These are phyloP conservation scores for Burhinus oedicnemus DNA, from an alignment of 2,113 vertebrate genomes.

Conservation along the genomic window DNA sequence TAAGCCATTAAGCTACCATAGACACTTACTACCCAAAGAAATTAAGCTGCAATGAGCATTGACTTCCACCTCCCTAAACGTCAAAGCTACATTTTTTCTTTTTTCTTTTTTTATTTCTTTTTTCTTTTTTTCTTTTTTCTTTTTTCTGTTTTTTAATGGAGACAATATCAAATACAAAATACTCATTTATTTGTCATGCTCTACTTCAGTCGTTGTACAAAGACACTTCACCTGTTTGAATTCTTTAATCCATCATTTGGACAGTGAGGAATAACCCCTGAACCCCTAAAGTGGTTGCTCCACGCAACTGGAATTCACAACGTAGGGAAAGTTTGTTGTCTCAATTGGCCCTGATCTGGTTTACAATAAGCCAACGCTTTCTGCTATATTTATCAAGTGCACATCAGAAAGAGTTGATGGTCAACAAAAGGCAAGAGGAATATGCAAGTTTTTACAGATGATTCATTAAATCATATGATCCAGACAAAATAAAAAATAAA, in stretches of 20 bases:
- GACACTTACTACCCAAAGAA: not conserved
- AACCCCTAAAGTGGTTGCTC: not conserved
- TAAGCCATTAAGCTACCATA: not conserved
- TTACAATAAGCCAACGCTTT: not conserved
- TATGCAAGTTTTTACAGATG: not conserved
- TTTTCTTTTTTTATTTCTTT: too few species aligned
- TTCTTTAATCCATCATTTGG: conserved; percentile 22
- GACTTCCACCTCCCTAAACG: not conserved
- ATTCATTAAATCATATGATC: not conserved
- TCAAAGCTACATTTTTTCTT: not conserved
- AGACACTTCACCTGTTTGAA: not conserved
- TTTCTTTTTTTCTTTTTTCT: not conserved
- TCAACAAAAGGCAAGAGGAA: not conserved
- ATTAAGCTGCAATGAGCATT: not conserved
- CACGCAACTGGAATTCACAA: not conserved
- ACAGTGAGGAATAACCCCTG: conserved; percentile 25
- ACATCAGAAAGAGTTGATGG: not conserved
- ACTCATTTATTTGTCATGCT: not conserved
- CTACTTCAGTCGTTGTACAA: not conserved
- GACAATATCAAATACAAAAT: not conserved
- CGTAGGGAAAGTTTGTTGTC: not conserved
- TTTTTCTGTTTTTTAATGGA: not conserved
- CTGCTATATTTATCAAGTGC: not conserved
- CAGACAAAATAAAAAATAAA: not conserved
- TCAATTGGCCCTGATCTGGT: not conserved